A percentile compares a stretch with the other conserved stretches of the same genome.
phyloP scores from a whole-genome alignment of 2,113 vertebrate genomes.

The Oenanthe oenanthe region DNA sequence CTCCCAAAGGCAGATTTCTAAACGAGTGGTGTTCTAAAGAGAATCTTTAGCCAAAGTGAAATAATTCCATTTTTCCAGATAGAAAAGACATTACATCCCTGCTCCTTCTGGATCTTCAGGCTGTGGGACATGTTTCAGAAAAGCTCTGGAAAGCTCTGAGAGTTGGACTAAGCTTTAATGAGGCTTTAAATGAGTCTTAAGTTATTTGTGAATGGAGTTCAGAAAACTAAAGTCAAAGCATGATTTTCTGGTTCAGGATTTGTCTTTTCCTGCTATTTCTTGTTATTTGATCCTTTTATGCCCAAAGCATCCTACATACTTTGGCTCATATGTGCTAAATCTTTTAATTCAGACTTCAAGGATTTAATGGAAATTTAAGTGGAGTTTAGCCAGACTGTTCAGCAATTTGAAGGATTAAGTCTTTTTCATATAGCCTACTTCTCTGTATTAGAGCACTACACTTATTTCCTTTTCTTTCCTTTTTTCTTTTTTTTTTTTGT shows the following conservation, averaged over 20 bases:
- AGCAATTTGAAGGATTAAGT: constrained; percentile 2
- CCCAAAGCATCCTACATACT: background rate
- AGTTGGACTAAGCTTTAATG: background rate
- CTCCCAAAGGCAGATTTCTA: background rate
- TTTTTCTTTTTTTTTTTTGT: background rate
- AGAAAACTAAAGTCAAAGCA: background rate
- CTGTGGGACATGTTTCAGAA: background rate
- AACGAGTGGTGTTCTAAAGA: background rate
- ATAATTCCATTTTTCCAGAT: background rate
- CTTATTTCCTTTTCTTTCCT: background rate
- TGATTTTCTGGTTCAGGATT: background rate
- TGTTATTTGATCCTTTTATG: background rate
- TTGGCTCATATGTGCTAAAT: background rate
- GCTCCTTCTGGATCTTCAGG: background rate
- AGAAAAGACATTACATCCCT: background rate
- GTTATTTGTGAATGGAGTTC: background rate
- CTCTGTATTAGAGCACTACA: background rate
- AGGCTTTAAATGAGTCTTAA: background rate
- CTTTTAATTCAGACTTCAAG: background rate
- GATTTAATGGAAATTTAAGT: background rate
- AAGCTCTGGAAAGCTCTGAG: background rate
- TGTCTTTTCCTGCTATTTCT: background rate
- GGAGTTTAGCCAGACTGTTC: background rate
- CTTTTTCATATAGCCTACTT: background rate
- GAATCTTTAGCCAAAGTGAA: background rate